phyloP scores from a whole-genome alignment of 1,140 invertebrate species.

The Chymomyza costata region DNA sequence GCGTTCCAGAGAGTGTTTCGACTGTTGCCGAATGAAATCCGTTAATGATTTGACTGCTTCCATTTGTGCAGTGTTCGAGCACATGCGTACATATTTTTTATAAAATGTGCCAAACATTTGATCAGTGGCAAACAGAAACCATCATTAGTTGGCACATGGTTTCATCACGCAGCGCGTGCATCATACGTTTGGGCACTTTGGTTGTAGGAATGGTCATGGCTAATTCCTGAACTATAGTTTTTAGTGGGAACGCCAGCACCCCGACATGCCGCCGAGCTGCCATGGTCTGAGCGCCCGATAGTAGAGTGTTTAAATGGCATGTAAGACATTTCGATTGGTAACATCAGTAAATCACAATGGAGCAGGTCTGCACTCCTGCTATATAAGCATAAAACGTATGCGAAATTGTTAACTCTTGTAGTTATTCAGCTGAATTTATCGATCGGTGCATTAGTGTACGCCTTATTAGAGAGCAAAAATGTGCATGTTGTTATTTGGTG shows the following conservation, averaged over 20 bases:
- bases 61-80: no score
- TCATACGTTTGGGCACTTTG: constrained; percentile 65
- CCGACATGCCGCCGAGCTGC: constrained; percentile 5
- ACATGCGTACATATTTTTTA: no score
- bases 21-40: no score
- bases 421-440: no score
- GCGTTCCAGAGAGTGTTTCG: no score
- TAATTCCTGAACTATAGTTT: constrained; percentile 75
- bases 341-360: not conserved
- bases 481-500: not conserved
- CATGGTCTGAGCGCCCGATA: constrained; percentile 13
- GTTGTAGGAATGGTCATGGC: constrained; percentile 74
- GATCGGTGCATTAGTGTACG: no score
- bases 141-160: constrained; percentile 34
- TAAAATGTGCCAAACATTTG: not conserved
- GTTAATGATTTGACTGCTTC: no score
- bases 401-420: no score
- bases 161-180: constrained; percentile 31
- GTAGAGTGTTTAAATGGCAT: constrained; percentile 27
- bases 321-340: constrained; percentile 36
- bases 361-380: not conserved
- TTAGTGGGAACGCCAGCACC: constrained; percentile 47
- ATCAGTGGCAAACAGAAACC: constrained; percentile 17
- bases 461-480: no score
- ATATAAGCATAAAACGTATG: no score